These are phyloP conservation scores for Rhizoglyphus robini DNA, from an alignment of 1,140 invertebrate species.

Conservation along the genomic window DNA sequence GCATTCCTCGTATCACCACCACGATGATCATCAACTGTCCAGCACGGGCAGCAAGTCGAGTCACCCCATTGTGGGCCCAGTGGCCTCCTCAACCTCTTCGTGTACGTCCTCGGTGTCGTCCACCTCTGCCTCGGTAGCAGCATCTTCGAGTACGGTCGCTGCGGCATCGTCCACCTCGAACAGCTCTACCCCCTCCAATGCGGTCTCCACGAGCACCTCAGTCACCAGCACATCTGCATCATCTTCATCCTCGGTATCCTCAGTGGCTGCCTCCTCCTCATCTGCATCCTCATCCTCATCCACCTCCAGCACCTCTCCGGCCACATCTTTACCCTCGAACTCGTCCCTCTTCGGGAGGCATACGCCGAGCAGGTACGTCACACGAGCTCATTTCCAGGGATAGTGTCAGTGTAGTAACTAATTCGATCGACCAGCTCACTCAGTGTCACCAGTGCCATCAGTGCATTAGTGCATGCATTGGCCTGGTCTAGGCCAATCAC, in stretches of 20 bases:
- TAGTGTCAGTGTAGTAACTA: too few relatives aligned
- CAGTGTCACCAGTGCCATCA: too few relatives aligned
- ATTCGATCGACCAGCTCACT: too few relatives aligned
- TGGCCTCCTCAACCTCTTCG: constrained; percentile 30
- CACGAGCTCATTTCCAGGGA: background rate
- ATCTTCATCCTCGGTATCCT: background rate
- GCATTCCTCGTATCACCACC: constrained; percentile 32
- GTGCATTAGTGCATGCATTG: too few relatives aligned
- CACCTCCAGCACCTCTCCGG: constrained; percentile 1
- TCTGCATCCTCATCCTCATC: background rate
- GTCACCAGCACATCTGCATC: background rate
- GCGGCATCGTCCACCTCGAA: background rate
- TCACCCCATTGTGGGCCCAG: background rate
- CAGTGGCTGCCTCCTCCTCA: background rate
- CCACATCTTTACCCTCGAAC: constrained; percentile 11
- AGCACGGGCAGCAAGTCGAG: background rate
- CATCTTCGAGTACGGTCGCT: constrained; percentile 15
- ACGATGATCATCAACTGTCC: constrained; percentile 25
- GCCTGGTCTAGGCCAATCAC: too few relatives aligned
- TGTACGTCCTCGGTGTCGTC: constrained; percentile 28
- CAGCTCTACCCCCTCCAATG: background rate
- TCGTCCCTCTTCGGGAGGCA: constrained; percentile 6
- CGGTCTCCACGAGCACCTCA: background rate
- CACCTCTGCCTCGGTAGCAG: constrained; percentile 21
- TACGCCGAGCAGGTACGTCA: constrained; percentile 10